Conservation (phyloP, 2,797 vertebrate genomes). For the Micromesistius poutassou region DNA sequence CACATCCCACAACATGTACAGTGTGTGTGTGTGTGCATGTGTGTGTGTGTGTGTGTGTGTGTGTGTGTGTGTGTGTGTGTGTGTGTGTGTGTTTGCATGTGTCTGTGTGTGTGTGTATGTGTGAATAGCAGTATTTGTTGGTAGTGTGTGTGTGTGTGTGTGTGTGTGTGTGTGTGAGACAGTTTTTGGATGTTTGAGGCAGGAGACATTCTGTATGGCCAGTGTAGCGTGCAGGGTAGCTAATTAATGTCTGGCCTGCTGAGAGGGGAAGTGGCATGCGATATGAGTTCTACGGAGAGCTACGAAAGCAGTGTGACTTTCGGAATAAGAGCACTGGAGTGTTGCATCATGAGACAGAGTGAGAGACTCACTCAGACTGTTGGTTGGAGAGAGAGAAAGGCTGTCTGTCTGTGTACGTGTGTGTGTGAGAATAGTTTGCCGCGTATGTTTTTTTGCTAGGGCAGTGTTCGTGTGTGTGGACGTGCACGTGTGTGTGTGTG, state of each 20-base stretch:
- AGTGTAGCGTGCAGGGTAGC: slow-evolving; percentile 49
- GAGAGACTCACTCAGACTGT: no score
- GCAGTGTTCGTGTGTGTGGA: not conserved
- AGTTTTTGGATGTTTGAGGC: not conserved
- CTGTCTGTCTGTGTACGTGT: not conserved
- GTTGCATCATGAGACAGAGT: no score
- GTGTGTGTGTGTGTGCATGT: slow-evolving; percentile 12
- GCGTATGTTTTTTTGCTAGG: not conserved
- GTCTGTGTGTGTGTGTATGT: slow-evolving; percentile 5
- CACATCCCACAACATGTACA: no score
- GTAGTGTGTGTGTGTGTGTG: slow-evolving; percentile 7
- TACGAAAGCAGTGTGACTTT: no score
- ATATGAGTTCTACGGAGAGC: no score
- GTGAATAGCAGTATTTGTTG: not conserved
- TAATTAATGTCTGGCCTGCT: no score
- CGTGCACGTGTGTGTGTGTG: not conserved
- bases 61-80: slow-evolving; percentile 13
- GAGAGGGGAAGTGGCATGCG: no score
- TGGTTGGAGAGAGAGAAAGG: no score
- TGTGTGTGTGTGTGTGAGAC: not conserved
- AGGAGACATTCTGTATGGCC: slow-evolving; percentile 47
- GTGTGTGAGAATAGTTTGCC: not conserved
- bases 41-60: no score
- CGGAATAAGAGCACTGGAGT: no score
- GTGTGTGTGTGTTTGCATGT: slow-evolving; percentile 3